These are phyloP conservation scores for Coregonus suidteri DNA, from an alignment of 2,797 vertebrate genomes.

Conservation along the genomic window DNA sequence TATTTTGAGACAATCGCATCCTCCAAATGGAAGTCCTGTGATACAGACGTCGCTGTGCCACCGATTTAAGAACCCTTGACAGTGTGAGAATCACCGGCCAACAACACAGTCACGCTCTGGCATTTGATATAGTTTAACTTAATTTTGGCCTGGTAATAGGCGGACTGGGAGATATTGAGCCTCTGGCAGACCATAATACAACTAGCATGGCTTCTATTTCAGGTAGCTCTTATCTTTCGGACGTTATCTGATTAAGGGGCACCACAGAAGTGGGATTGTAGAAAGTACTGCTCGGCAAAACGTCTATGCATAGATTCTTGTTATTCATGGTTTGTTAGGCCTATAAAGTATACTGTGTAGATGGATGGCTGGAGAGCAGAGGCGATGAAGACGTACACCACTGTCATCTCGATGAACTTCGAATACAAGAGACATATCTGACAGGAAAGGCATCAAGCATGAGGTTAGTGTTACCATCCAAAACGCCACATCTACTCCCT, in stretches of 20 bases:
- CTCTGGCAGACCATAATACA: conserved; percentile 30
- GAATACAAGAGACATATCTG: not conserved
- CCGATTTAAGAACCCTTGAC: not conserved
- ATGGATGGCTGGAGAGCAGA: not conserved
- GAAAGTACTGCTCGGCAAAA: conserved; percentile 6
- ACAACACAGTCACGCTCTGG: conserved; percentile 5
- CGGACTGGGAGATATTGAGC: conserved; percentile 43
- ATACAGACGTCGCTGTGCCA: not conserved
- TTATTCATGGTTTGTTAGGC: not conserved
- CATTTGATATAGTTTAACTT: conserved; percentile 34
- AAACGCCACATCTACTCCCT: no score
- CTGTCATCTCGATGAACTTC: not conserved
- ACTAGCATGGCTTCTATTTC: conserved; percentile 22
- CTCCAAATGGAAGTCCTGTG: not conserved
- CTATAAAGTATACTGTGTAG: not conserved
- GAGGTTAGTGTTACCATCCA: no score
- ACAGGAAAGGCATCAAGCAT: no score
- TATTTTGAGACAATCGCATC: conserved; percentile 14
- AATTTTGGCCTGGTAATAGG: conserved; percentile 15
- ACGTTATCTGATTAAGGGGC: conserved; percentile 44
- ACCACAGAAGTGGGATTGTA: conserved; percentile 35
- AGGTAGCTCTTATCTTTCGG: conserved; percentile 16
- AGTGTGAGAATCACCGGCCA: not conserved
- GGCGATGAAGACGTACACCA: not conserved
- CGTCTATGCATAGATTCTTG: not conserved